Evolutionary conservation across 2,888 invertebrate genomes (phyloP).

Genomic region (Drosophila ochracea): DNA sequence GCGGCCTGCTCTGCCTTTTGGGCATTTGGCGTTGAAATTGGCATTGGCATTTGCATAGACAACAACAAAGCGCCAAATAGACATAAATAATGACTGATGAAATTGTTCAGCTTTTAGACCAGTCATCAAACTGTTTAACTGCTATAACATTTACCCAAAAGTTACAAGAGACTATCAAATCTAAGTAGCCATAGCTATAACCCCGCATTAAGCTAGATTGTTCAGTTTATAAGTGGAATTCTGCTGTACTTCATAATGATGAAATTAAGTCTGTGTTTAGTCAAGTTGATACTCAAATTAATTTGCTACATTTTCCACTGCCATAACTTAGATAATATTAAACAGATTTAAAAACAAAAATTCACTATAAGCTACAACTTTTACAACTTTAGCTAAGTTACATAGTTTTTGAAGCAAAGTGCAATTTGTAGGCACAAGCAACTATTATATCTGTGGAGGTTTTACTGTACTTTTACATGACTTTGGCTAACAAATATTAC

Average conservation of each 20-base stretch:
- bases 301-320: not conserved
- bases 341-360: not conserved
- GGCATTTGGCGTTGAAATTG: constrained; percentile 48
- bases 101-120: constrained; percentile 50
- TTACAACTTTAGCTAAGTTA: not conserved
- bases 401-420: accelerated
- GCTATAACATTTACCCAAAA: constrained; percentile 15
- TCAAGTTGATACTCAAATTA: not conserved
- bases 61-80: constrained; percentile 60
- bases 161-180: not conserved
- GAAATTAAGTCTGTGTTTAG: not conserved
- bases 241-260: not conserved
- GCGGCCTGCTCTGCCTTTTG: constrained; percentile 44
- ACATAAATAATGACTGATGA: constrained; percentile 78
- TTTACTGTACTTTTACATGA: not conserved
- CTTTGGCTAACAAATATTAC: constrained; percentile 22
- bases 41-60: constrained; percentile 64
- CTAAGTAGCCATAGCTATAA: not conserved
- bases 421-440: not conserved
- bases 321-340: no score
- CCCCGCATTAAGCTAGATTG: not conserved
- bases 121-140: constrained; percentile 11
- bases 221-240: not conserved
- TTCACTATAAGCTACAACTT: not conserved
- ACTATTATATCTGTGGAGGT: no score